phyloP scores from a whole-genome alignment of 2,113 vertebrate genomes.

The Nettapus auritus region DNA sequence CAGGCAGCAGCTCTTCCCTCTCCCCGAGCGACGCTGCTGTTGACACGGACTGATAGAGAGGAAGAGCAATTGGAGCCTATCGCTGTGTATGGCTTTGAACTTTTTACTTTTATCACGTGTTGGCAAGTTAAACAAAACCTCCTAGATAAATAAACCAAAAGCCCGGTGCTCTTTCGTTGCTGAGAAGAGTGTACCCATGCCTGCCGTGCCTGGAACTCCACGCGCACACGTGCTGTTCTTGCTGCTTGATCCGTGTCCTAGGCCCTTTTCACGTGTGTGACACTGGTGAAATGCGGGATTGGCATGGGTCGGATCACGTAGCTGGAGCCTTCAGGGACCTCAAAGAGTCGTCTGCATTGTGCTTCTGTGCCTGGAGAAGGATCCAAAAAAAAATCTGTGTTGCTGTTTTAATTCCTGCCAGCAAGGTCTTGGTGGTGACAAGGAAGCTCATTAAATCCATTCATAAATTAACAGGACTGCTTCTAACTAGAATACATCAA shows the following conservation, averaged over 20 bases:
- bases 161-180: background rate
- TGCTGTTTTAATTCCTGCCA: background rate
- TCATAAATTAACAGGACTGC: background rate
- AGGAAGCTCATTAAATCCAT: background rate
- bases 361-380: background rate
- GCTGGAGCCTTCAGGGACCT: background rate
- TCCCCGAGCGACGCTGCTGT: background rate
- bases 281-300: background rate
- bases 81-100: background rate
- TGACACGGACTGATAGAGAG: background rate
- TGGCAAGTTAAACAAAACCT: background rate
- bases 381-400: background rate
- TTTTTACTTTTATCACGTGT: conserved; percentile 30
- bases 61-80: conserved; percentile 1
- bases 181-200: background rate
- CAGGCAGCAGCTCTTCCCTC: background rate
- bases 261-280: background rate
- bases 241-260: background rate
- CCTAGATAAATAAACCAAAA: background rate
- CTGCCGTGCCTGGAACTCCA: background rate
- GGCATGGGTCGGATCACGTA: background rate
- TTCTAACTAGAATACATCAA: background rate
- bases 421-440: background rate
- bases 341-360: background rate
- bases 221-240: background rate